Percentiles rank a stretch among this genome's conserved stretches.
Evolutionary conservation across 2,797 vertebrate species (phyloP).

Genomic region (Astyanax mexicanus): DNA sequence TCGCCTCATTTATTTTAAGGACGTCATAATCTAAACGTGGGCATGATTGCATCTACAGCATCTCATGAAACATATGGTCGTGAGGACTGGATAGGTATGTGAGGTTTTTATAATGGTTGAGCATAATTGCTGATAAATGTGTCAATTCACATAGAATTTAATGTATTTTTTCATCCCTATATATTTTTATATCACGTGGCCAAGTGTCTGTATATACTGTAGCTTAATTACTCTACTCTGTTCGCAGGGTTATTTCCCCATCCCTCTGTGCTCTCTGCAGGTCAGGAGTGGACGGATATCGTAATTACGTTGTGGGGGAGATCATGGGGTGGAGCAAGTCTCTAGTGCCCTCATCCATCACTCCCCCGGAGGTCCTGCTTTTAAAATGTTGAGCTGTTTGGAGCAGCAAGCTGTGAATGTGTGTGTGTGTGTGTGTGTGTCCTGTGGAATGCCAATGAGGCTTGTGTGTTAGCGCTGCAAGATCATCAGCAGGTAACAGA

Average conservation of each 20-base stretch:
- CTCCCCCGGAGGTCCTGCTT: conserved; percentile 14
- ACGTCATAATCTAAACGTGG: too few species aligned
- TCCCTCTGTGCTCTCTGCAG: not conserved
- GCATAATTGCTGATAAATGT: not conserved
- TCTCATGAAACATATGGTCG: not conserved
- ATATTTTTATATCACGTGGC: not conserved
- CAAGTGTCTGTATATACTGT: not conserved
- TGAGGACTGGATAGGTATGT: not conserved
- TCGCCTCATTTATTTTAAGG: not conserved
- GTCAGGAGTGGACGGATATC: conserved; percentile 31
- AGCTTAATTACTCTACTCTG: not conserved
- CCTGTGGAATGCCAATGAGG: conserved; percentile 46
- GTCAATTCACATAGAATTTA: not conserved
- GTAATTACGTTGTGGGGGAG: conserved; percentile 33
- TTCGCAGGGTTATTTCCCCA: not conserved
- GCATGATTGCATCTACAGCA: too few species aligned
- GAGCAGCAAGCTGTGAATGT: conserved; percentile 6
- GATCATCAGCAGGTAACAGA: conserved; percentile 50
- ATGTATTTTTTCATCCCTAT: not conserved
- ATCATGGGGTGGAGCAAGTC: conserved; percentile 21
- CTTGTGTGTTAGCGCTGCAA: conserved; percentile 23
- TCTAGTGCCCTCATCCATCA: conserved; percentile 36
- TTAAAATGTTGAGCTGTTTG: conserved; percentile 20
- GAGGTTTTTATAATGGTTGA: not conserved
- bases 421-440: conserved; percentile 24